Evolutionary conservation across 2,888 invertebrate species (phyloP), one percentile per base, ranked within the genome.

Genomic region (Cheilosia soror): DNA sequence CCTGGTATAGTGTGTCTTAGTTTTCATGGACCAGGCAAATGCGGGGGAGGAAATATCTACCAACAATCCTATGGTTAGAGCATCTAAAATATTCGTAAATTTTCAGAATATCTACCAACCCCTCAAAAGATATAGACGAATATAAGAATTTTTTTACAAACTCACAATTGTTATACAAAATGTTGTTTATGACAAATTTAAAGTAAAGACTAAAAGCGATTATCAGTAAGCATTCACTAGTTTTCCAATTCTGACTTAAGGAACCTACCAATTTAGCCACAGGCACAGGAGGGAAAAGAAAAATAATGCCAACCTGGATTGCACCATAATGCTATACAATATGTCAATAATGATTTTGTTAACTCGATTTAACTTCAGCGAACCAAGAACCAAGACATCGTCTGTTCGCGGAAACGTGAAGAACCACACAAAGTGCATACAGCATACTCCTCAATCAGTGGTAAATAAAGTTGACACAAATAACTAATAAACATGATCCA

Each of bases 401-500:
- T 44, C 49, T 72, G 44, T 58, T 75, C 49, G 69, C 71, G 47
- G 79, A 72, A 66, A 79, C 76, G 60, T 80, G 66, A 66, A 66
- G 80, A 80, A 76, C 84, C 84, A 85, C 84, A 85, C 84, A 80
- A 76, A 71, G 73, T 73, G 73, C 76, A 66, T 55, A 65, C 44
- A 68, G 73, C 75, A 65, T 57, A 65, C 47, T 80, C 69, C 82
- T 60, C 68, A 57, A 68, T 83, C 81, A 69, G 65, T 53, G 27
- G 27, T 84, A 76, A 85, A 57, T 71, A 53, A 72, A 80, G 65
- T 66, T 85, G 84, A 85, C 84, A 76, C 80, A 85, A 80, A 80
- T 85, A 80, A 80, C 84, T 76, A 85, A 85, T 85, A 85, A 85
- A 85, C 84, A 85, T 80, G 79, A 79, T 79, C 72, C 72, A 33